Percentiles rank a stretch among this genome's conserved stretches.
These are phyloP conservation scores for Amblyraja radiata DNA, from an alignment of 2,797 vertebrate species.

Conservation along the genomic window DNA sequence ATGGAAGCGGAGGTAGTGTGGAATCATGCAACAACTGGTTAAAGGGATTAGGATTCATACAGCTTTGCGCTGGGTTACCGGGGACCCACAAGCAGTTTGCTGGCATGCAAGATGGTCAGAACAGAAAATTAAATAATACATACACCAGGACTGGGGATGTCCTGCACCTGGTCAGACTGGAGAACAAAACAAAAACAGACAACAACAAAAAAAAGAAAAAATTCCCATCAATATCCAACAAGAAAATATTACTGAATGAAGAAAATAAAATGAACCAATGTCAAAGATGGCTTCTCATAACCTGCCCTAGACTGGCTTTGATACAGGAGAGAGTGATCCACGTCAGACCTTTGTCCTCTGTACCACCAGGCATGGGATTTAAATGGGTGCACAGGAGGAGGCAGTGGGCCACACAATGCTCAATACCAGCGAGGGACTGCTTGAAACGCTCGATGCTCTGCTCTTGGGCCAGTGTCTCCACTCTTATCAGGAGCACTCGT, in stretches of 20 bases:
- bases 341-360: not conserved
- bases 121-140: slow-evolving; percentile 59
- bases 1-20: not conserved
- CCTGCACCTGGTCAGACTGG: slow-evolving; percentile 91
- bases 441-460: not conserved
- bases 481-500: not conserved
- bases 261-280: slow-evolving; percentile 9
- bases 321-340: too few relatives aligned
- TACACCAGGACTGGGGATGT: slow-evolving; percentile 89
- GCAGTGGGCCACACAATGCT: not conserved
- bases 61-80: not conserved
- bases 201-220: slow-evolving; percentile 46
- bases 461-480: not conserved
- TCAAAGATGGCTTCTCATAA: not conserved
- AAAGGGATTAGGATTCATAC: not conserved
- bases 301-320: not conserved
- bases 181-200: slow-evolving; percentile 57
- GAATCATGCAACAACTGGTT: not conserved
- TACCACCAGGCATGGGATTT: not conserved
- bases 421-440: not conserved
- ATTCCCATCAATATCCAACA: slow-evolving; percentile 21
- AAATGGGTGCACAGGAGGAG: not conserved
- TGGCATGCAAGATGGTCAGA: slow-evolving; percentile 12
- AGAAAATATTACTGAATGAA: not conserved
- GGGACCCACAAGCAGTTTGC: not conserved